Evolutionary conservation across 2,113 vertebrate genomes (phyloP), one percentile per base, ranked within the genome.

Genomic region (Lynx canadensis): DNA sequence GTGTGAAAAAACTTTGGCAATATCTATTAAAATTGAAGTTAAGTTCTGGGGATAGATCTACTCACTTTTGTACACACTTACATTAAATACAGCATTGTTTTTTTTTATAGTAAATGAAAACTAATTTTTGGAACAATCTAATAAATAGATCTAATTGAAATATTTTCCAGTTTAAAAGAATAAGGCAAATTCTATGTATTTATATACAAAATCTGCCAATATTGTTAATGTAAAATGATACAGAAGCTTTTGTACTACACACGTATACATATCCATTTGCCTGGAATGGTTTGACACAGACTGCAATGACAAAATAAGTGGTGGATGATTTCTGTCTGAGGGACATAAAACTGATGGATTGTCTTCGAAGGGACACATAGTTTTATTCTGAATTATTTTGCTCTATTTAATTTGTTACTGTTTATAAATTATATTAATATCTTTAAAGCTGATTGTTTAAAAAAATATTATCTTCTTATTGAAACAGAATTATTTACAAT

Each of bases 81-180:
- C 4, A 74, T 7, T 50, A 69, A 91, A 45, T 68, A 85, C 1
- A 68, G 9, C 3, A 18, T 69, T 66, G 9, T 25, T 81, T 86
- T 88, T 88, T 79, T 73, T 66, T 52, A 94, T 60, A 92, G n/a
- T 10, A 85, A 94, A 14, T 78, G 45, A 13, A 71, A 95, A 48
- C 6, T 5, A 63, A 38, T 36, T 76, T 41, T 36, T 57, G 0
- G 1, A 81, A 74, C 8, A 86, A 50, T 74, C 80, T 78, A 76
- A 60, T 86, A 73, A 60, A 36, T 33, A 2, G 15, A 9, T 91
- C 11, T 94, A 78, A 48, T 11, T 82, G 5, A 73, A 73, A 63
- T 1, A 60, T 76, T 76, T 23, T 27, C 15, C 78, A 41, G 14
- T 66, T 82, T 92, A 76, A 81, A 57, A 69, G 4, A 87, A 78